Evolutionary conservation across 2,113 vertebrate species (phyloP), one percentile per base, ranked within the genome.

Genomic region (Arvicanthis niloticus): DNA sequence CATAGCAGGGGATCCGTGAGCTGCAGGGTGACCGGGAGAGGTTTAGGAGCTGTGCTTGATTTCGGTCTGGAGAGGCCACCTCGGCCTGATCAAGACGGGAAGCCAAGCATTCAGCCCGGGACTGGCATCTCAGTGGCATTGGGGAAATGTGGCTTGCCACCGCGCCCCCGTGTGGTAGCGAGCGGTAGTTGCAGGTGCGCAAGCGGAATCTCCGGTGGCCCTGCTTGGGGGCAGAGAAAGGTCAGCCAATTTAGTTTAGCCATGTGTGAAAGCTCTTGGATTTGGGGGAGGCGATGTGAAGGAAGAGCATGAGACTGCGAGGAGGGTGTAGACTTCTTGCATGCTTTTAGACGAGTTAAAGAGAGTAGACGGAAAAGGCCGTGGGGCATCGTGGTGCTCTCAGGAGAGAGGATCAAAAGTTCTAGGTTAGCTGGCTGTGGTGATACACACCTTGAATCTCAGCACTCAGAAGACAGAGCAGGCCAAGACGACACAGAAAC

Each of bases 131-230:
- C 2, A 6, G 34, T 19, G 0, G 80, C 5, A 24, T 51, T 80
- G 9, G 16, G 24, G 68, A 87, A 24, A 0, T 0, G 5, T 56
- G 53, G 31, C 26, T 94, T 85, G 89, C 29, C 77, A 67, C 4
- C 0, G 86, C 53, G 95, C 85, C 91, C 80, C 76, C 81, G 15
- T 56, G 94, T 97, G 95, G 96, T 31, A 7, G 68, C 4, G 31
- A 81, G 62, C n/a, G 70, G 81, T 81, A 67, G 84, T 70, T 5
- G 37, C 75, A 72, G 89, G 78, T 4, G 16, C 10, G 0, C 67
- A 2, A 40, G 1, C 0, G 58, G 5, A 62, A 84, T 53, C 8
- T 92, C 62, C 2, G 67, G 68, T 45, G 42, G 53, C 58, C 51
- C 17, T 5, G 26, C 68, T 12, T 86, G 45, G 2, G 24, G 8